Evolutionary conservation across 2,113 vertebrate genomes (phyloP).

Genomic region (Bettongia penicillata): DNA sequence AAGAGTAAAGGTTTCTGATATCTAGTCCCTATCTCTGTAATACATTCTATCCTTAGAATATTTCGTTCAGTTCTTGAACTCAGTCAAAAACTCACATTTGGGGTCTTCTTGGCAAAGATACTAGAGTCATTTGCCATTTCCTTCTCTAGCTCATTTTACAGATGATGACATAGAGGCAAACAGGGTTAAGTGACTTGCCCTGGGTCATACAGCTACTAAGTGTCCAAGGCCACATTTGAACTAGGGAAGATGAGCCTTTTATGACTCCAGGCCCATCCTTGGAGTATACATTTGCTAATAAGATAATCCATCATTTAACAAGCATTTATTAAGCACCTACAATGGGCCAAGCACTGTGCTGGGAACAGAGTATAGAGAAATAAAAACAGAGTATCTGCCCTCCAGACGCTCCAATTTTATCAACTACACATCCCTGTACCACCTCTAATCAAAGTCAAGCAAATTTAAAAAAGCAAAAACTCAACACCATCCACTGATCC

Average conservation of each 20-base stretch:
- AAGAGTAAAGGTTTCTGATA: not conserved
- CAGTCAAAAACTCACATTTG: not conserved
- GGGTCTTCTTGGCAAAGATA: not conserved
- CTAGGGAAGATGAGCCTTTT: not conserved
- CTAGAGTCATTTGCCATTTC: no score
- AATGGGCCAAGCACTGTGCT: not conserved
- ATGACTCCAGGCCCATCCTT: not conserved
- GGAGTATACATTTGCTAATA: constrained; percentile 53
- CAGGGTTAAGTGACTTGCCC: not conserved
- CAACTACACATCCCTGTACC: not conserved
- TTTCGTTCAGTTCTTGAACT: not conserved
- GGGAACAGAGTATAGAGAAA: not conserved
- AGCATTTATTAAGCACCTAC: not conserved
- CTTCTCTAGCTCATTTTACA: not conserved
- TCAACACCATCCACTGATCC: not conserved
- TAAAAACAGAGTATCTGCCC: not conserved
- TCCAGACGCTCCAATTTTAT: not conserved
- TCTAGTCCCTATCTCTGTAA: constrained; percentile 14
- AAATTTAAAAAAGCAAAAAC: not conserved
- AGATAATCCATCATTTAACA: constrained; percentile 16
- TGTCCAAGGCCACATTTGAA: not conserved
- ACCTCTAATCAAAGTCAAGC: not conserved
- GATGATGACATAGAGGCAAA: no score
- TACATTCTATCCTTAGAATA: constrained; percentile 42
- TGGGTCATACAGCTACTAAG: no score